These are phyloP conservation scores for Tursiops truncatus DNA, from an alignment of 2,113 vertebrate species.

Conservation along the genomic window DNA sequence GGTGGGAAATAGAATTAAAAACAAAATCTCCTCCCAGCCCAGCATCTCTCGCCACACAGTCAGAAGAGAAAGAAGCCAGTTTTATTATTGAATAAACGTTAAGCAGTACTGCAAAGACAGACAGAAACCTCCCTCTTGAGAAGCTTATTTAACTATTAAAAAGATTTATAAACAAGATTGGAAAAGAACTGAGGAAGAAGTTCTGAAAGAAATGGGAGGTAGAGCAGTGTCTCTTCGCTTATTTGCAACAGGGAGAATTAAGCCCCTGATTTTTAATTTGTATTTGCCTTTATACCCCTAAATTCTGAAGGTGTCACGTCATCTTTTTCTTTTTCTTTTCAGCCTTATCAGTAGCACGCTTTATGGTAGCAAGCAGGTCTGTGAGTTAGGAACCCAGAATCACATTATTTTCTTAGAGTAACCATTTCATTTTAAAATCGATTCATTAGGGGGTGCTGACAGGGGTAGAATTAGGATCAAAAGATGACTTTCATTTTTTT, in stretches of 20 bases:
- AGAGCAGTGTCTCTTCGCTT: neutral
- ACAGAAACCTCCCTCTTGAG: fast-evolving
- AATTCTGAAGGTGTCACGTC: fast-evolving
- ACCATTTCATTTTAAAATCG: neutral
- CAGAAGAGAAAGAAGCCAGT: neutral
- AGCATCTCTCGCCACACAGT: neutral
- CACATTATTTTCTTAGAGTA: neutral
- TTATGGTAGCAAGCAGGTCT: neutral
- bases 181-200: neutral
- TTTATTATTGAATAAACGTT: neutral
- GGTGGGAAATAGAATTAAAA: neutral
- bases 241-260: neutral
- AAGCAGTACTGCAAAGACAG: fast-evolving
- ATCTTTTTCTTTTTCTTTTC: neutral
- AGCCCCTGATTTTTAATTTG: neutral
- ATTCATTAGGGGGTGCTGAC: no score
- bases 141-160: neutral
- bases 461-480: neutral
- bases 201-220: neutral
- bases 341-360: neutral
- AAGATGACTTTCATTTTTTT: neutral
- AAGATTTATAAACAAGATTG: neutral
- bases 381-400: neutral
- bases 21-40: neutral
- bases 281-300: no score